Evolutionary conservation across 1,140 invertebrate species (phyloP), one percentile per base, ranked within the genome.

Genomic region (Anoplolepis gracilipes): DNA sequence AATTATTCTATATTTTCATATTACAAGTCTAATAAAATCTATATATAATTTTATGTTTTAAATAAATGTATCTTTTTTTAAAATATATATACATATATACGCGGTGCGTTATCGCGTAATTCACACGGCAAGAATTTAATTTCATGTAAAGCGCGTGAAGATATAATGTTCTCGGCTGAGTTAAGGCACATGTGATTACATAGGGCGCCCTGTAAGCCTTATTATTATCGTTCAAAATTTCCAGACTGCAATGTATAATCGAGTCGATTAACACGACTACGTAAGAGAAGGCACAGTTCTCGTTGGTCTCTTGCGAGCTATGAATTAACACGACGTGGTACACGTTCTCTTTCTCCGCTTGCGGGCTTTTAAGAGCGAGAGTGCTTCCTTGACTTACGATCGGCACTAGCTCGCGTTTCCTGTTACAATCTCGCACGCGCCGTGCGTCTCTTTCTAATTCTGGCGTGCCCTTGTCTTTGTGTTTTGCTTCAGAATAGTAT

Each of bases 331-430:
- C 46, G 78, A 64, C 57, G 10, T 69, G 76, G 59, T 55, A 70
- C 42, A 62, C 85, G 65, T 84, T 87, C 75, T 89, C 84, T 85
- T 90, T 87, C 39, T 42, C 6, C 33, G 8, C 36, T 67, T n/a
- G 65, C 55, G 28, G 30, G 86, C 89, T 90, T 90, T 90, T 90
- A 91, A 87, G 53, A 69, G 57, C 85, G 78, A 57, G 85, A 89
- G 88, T 88, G 90, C 87, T 91, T 84, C 61, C 86, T 88, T 88
- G 91, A 91, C 89, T 90, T 91, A 90, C 88, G 90, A 91, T 87
- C 79, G 64, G 53, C 72, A 85, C 75, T 84, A 85, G 65, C 86
- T 77, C 86, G 62, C 87, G 77, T 92, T 91, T 92, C 89, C 90
- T 90, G 88, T 87, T 90, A 87, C 77, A 82, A 84, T 90, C 81